Evolutionary conservation across 92 coral and sea anemone species (phyloP).

Genomic region (Zoanthus solanderi): DNA sequence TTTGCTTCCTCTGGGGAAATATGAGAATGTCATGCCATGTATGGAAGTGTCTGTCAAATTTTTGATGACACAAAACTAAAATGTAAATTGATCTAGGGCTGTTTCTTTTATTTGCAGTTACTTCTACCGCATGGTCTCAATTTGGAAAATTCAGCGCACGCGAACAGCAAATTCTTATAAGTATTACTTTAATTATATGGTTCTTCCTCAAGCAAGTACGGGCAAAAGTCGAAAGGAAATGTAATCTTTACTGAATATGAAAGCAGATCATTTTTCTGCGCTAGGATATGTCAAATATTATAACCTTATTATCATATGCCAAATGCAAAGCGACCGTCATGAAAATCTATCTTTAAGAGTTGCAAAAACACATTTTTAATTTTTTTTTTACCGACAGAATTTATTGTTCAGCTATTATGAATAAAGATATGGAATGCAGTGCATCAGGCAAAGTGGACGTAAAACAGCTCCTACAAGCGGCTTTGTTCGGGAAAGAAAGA

Average conservation of each 20-base stretch:
- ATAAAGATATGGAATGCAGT: not conserved
- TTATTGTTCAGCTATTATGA: not conserved
- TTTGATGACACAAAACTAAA: slow-evolving; percentile 18
- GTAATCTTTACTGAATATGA: slow-evolving; percentile 17
- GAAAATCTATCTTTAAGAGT: too few relatives aligned
- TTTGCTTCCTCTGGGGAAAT: not conserved
- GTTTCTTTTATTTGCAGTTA: not conserved
- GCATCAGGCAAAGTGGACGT: not conserved
- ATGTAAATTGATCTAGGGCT: slow-evolving; percentile 36
- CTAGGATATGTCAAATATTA: slow-evolving; percentile 14
- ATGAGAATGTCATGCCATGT: slow-evolving; percentile 3
- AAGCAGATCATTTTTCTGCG: slow-evolving; percentile 34
- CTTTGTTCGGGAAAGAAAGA: slow-evolving; percentile 24
- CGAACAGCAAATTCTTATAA: not conserved
- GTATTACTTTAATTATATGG: not conserved
- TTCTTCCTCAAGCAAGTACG: not conserved
- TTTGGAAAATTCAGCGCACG: not conserved
- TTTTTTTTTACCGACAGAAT: not conserved
- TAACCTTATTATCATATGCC: slow-evolving; percentile 34
- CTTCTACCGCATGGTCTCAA: slow-evolving; percentile 8
- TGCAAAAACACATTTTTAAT: not conserved
- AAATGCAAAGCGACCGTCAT: slow-evolving; percentile 13
- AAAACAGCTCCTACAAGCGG: slow-evolving; percentile 20
- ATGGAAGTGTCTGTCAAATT: slow-evolving; percentile 35
- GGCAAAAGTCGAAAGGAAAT: slow-evolving; percentile 5